phyloP scores from a whole-genome alignment of 2,888 invertebrate species.

The Microplitis manilae region DNA sequence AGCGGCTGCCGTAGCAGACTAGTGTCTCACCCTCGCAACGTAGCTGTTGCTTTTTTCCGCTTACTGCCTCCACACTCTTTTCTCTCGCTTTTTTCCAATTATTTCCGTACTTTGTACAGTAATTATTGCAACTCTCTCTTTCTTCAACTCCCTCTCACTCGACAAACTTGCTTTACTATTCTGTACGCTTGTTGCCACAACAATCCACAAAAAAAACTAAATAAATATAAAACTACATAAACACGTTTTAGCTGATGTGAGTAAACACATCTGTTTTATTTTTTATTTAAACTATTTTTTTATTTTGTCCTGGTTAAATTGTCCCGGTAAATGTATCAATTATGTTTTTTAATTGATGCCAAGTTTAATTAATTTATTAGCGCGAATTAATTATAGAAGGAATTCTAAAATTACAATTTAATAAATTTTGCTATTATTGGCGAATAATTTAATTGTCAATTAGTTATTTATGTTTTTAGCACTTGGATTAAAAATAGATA shows the following conservation, averaged over 20 bases:
- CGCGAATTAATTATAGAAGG: neutral
- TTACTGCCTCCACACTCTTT: conserved; percentile 29
- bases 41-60: conserved; percentile 8
- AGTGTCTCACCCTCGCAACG: neutral
- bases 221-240: conserved; percentile 6
- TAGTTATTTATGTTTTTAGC: too few relatives aligned
- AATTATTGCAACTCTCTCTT: conserved; percentile 31
- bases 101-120: conserved; percentile 35
- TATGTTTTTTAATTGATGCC: neutral
- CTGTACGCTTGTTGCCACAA: conserved; percentile 30
- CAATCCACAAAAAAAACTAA: conserved; percentile 16
- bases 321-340: neutral
- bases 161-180: conserved; percentile 22
- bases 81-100: conserved; percentile 40
- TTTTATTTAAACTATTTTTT: neutral
- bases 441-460: too few relatives aligned
- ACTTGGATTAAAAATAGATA: too few relatives aligned
- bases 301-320: neutral
- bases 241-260: conserved; percentile 7
- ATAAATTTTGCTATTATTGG: too few relatives aligned
- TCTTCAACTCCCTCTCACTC: neutral
- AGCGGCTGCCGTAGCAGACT: neutral
- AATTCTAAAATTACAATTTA: too few relatives aligned
- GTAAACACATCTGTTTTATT: neutral
- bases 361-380: neutral